Evolutionary conservation across 2,113 vertebrate species (phyloP).

Genomic region (Esox niger): DNA sequence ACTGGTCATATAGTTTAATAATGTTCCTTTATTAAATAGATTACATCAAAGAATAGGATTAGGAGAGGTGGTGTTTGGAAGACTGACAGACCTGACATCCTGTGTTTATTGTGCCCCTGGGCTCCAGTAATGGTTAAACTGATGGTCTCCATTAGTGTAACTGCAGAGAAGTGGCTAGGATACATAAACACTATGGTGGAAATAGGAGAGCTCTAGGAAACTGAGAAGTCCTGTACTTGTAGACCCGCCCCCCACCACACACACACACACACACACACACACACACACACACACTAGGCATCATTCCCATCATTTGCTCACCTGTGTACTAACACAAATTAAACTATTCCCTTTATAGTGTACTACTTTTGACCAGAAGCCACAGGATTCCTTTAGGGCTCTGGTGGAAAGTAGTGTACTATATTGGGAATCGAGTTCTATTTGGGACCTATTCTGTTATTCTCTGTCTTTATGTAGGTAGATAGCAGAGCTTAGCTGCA

Average conservation of each 20-base stretch:
- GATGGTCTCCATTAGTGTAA: conserved; percentile 38
- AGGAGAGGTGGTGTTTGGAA: conserved; percentile 23
- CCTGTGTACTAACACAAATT: conserved; percentile 5
- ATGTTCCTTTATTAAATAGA: not conserved
- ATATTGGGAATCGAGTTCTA: too few relatives aligned
- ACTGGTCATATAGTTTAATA: not conserved
- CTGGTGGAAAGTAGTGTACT: too few relatives aligned
- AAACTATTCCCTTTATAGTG: too few relatives aligned
- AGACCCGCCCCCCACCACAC: not conserved
- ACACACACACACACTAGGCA: not conserved
- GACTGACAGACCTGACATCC: conserved; percentile 22
- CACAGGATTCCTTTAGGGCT: too few relatives aligned
- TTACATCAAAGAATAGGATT: conserved; percentile 11
- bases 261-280: not conserved
- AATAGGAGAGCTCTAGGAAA: conserved; percentile 7
- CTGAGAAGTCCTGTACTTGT: conserved; percentile 17
- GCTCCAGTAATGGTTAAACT: conserved; percentile 41
- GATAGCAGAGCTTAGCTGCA: conserved; percentile 15
- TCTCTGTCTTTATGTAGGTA: not conserved
- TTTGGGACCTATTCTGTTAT: too few relatives aligned
- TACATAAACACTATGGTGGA: conserved; percentile 21
- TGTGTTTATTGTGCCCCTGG: conserved; percentile 36
- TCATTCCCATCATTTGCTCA: not conserved
- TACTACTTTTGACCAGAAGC: too few relatives aligned
- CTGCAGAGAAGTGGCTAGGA: conserved; percentile 24